Conservation (phyloP, 2,888 invertebrate species). For the Aspidiotus rigidus region DNA sequence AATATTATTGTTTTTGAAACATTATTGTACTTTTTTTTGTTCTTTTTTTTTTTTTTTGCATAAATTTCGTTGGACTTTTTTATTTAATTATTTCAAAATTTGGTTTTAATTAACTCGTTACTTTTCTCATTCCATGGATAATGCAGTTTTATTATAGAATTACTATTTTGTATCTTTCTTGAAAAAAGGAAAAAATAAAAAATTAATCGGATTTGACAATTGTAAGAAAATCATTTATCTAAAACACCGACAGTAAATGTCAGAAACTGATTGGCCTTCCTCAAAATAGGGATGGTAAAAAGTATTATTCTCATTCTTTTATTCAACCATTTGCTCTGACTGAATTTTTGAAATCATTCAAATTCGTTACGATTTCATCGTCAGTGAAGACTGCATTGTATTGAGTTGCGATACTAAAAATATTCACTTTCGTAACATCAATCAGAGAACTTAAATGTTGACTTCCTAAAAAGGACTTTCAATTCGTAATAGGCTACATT, state of each 20-base stretch:
- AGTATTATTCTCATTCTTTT: conserved; percentile 16
- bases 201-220: conserved; percentile 64
- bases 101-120: no score
- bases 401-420: conserved; percentile 91
- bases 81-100: no score
- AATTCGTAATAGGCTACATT: no score
- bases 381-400: conserved; percentile 84
- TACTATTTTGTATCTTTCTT: no score
- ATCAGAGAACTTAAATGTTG: conserved; percentile 76
- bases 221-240: conserved; percentile 65
- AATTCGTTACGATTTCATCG: conserved; percentile 52
- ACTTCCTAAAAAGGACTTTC: conserved; percentile 50
- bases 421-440: conserved; percentile 79
- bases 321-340: conserved; percentile 25
- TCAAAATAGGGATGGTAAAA: no score
- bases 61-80: no score
- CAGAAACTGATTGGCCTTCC: not conserved
- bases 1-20: no score
- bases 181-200: no score
- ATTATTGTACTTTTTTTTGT: no score
- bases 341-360: conserved; percentile 43
- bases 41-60: no score
- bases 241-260: not conserved
- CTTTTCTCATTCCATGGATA: no score
- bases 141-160: no score